phyloP scores from a whole-genome alignment of 2,888 invertebrate species.

The Saturnia japonica region DNA sequence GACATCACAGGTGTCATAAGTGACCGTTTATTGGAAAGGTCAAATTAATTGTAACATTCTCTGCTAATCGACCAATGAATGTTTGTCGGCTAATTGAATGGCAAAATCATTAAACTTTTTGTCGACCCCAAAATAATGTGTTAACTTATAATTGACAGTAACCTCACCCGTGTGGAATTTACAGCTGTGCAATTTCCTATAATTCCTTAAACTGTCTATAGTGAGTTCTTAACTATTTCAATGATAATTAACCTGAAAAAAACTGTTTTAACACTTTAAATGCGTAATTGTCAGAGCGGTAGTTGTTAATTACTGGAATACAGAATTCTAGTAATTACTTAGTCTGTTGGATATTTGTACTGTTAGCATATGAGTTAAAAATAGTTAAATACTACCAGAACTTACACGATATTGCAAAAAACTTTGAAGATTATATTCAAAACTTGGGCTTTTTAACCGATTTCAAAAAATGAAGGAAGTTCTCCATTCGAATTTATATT shows the following conservation, averaged over 20 bases:
- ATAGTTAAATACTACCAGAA: background rate
- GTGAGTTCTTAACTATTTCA: background rate
- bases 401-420: too few relatives aligned
- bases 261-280: background rate
- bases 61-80: background rate
- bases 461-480: too few relatives aligned
- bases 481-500: too few relatives aligned
- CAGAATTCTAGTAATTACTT: background rate
- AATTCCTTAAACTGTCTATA: background rate
- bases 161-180: background rate
- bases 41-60: background rate
- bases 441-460: too few relatives aligned
- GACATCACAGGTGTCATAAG: background rate
- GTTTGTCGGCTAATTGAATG: background rate
- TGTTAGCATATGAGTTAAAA: background rate
- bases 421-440: too few relatives aligned
- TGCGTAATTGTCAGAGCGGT: background rate
- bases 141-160: background rate
- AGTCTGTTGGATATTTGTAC: background rate
- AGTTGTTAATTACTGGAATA: background rate
- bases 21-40: background rate
- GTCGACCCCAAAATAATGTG: background rate
- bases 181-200: conserved; percentile 2
- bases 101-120: conserved; percentile 6
- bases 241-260: background rate